phyloP scores from a whole-genome alignment of 2,113 vertebrate genomes.

The Artemisiospiza belli region DNA sequence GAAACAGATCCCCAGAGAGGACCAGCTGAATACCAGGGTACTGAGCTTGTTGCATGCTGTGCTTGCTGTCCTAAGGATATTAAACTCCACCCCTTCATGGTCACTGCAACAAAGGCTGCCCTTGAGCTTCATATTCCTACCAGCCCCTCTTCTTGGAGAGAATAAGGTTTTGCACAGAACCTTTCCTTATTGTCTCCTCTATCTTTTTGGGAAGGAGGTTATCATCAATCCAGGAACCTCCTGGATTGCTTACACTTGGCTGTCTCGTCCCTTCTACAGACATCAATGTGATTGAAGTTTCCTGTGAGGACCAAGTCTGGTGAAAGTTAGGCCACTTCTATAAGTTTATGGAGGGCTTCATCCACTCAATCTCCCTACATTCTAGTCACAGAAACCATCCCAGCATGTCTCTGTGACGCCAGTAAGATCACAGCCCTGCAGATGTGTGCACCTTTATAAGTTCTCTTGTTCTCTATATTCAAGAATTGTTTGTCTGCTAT shows the following conservation, averaged over 20 bases:
- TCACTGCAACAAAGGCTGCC: background rate
- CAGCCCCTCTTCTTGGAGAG: accelerated
- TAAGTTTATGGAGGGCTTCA: background rate
- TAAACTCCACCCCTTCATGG: background rate
- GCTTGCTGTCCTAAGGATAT: background rate
- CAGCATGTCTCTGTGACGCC: background rate
- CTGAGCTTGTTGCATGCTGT: background rate
- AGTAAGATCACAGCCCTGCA: background rate
- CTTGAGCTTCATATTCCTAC: background rate
- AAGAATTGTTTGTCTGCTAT: background rate
- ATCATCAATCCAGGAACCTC: background rate
- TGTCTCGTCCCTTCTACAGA: background rate
- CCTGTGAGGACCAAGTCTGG: background rate
- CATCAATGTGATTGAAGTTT: background rate
- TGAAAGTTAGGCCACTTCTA: background rate
- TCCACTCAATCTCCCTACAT: too few relatives aligned
- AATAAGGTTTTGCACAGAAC: background rate
- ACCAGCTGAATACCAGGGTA: background rate
- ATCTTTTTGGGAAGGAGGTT: background rate
- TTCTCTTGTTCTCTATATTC: background rate
- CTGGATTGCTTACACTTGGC: background rate
- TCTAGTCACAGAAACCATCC: background rate
- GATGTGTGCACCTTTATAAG: background rate
- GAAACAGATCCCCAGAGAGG: background rate
- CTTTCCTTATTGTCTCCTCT: background rate